Base-by-base conservation (phyloP, 2,113 vertebrate species). In the Lota lota region DNA sequence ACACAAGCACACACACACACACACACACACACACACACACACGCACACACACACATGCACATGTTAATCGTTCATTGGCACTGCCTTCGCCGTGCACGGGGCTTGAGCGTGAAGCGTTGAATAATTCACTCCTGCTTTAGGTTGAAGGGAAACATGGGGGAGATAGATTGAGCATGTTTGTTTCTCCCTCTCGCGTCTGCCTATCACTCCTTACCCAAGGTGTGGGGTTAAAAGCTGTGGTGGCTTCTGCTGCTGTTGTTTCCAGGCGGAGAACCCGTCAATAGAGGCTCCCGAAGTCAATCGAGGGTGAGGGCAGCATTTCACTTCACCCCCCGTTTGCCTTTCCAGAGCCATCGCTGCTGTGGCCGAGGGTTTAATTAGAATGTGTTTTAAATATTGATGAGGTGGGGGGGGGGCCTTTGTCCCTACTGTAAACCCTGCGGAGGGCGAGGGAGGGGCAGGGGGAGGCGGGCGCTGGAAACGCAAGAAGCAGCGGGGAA, bases 301-400 rank as follows among this genome's bases (percentile, higher is more conserved):
- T 20, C 51, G 65, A 76, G 72, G 67, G 69, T 67, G 66, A 36
- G 74, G 69, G 69, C 64, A 36, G 74, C 68, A 67, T 90, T 87
- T 76, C 61, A 83, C 87, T 89, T 84, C 83, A 84, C 75, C 68
- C 72, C 67, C 12, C 40, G 40, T 71, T 57, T 81, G 82, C 80
- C 79, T 70, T 16, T 73, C 58, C 77, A 68, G 14, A 70, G 74
- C 57, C 51, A 47, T 47, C 40, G 10, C 1, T 8, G 85, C 84
- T 40, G 69, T 69, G 66, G 82, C 83, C 83, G 64, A 36, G 79
- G 61, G 86, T 88, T 90, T 90, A 91, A 92, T 91, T 92, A 91
- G 87, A 91, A 91, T 89, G 86, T 59, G 3, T 90, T 90, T 92
- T 88, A 92, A 92, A 91, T 90, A 93, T 91, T 91, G 79, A 92